Conservation (phyloP, 2,797 vertebrate species). For the Acropternis orthonyx region DNA sequence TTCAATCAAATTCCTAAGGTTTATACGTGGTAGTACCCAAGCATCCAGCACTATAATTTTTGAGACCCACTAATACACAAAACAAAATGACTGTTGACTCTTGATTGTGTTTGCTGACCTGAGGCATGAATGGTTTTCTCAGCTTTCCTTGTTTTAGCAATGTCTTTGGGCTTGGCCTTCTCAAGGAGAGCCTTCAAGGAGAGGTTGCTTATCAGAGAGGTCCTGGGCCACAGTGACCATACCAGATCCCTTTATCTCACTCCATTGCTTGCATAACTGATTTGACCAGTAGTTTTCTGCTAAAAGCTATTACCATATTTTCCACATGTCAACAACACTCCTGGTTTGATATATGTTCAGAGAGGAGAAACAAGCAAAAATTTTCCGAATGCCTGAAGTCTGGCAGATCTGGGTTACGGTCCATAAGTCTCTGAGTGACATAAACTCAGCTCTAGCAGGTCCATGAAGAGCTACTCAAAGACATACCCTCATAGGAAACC, state of each 20-base stretch:
- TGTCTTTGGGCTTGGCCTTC: background rate
- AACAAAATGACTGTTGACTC: background rate
- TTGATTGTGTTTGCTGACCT: background rate
- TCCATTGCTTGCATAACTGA: background rate
- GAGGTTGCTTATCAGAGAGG: fast-evolving
- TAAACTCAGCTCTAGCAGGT: background rate
- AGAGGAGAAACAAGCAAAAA: background rate
- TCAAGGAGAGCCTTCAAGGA: background rate
- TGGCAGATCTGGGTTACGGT: background rate
- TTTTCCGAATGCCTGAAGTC: background rate
- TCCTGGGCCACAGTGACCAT: background rate
- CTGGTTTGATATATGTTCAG: background rate
- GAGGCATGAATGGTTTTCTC: background rate
- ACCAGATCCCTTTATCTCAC: background rate
- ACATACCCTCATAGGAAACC: background rate
- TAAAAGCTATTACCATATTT: background rate
- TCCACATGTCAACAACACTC: background rate
- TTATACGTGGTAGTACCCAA: background rate
- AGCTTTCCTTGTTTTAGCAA: background rate
- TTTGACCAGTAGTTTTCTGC: background rate
- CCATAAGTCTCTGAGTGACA: background rate
- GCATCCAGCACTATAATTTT: background rate
- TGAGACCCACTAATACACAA: background rate
- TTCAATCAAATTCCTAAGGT: background rate
- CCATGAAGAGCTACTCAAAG: background rate